Evolutionary conservation across 2,888 invertebrate species (phyloP), one percentile per base, ranked within the genome.

Genomic region (Heliconius aoede): DNA sequence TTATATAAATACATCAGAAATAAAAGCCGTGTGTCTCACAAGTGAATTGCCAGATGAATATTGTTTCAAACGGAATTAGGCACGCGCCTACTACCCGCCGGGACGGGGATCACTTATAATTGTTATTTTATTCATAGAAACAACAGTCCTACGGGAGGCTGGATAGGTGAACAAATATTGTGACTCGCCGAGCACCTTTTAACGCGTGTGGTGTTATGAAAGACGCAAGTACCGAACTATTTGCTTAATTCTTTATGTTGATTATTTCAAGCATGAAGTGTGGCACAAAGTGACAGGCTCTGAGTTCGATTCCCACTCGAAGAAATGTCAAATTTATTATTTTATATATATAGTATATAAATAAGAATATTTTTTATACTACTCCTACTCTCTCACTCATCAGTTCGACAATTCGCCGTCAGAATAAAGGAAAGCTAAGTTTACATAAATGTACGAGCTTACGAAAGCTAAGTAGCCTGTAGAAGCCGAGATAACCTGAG

Each of bases 41-140:
- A 88, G 86, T 86, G 90, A 90, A 91, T 91, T 89, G 89, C 88
- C 90, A 93, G 92, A 93, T 93, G 93, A 91, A 93, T 93, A 94
- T 94, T 94, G 91, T 94, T 94, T 94, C 92, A 93, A 93, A 92
- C 91, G 91, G 93, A 93, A 94, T 94, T 92, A 94, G 89, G 90
- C 92, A 91, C 94, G 92, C 91, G 86, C 88, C n/a, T n/a, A n/a
- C n/a, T n/a, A n/a, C n/a, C n/a, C 85, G 83, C 85, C 87, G 90
- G 89, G 90, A 85, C 85, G 86, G 87, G 87, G 91, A 93, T 92
- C 93, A 94, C 93, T 93, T 94, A 94, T 94, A 94, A 94, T 94
- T 94, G 94, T 94, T 94, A 94, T 94, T 94, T 95, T 94, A 94
- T 95, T 94, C 94, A 95, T 94, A 94, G 94, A 92, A 94, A 94